phyloP scores from a whole-genome alignment of 2,113 vertebrate species.

The Willisornis vidua region DNA sequence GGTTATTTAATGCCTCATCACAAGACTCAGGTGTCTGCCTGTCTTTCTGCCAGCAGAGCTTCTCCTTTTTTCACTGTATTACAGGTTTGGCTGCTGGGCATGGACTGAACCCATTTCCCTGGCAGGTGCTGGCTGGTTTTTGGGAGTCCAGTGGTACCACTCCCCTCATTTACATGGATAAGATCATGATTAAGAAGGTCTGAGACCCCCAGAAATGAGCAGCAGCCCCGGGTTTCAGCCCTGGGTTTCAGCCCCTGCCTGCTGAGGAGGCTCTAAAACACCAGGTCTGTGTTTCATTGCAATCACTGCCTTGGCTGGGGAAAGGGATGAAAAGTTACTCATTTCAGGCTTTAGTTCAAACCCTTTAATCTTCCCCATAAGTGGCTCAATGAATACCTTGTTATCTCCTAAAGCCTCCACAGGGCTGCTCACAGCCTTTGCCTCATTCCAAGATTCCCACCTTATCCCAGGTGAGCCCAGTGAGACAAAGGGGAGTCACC shows the following conservation, averaged over 20 bases:
- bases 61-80: background rate
- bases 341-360: conserved; percentile 69
- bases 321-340: conserved; percentile 62
- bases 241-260: background rate
- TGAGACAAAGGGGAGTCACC: conserved; percentile 5
- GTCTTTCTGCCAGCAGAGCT: background rate
- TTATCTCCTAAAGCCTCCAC: conserved; percentile 30
- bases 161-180: conserved; percentile 63
- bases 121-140: conserved; percentile 49
- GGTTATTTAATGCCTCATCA: background rate
- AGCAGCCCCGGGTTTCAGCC: conserved; percentile 11
- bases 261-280: conserved; percentile 2
- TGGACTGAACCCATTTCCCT: background rate
- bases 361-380: conserved; percentile 65
- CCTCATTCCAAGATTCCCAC: background rate
- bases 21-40: background rate
- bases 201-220: conserved; percentile 60
- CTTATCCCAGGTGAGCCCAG: conserved; percentile 57
- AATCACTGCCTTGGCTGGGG: conserved; percentile 2
- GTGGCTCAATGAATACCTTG: background rate
- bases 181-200: conserved; percentile 59
- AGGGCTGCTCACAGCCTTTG: conserved; percentile 8
- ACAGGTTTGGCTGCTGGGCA: background rate
- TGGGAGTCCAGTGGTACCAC: conserved; percentile 46
- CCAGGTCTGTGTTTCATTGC: conserved; percentile 59